Evolutionary conservation across 2,888 invertebrate genomes (phyloP).

Genomic region (Nephrotoma appendiculata): DNA sequence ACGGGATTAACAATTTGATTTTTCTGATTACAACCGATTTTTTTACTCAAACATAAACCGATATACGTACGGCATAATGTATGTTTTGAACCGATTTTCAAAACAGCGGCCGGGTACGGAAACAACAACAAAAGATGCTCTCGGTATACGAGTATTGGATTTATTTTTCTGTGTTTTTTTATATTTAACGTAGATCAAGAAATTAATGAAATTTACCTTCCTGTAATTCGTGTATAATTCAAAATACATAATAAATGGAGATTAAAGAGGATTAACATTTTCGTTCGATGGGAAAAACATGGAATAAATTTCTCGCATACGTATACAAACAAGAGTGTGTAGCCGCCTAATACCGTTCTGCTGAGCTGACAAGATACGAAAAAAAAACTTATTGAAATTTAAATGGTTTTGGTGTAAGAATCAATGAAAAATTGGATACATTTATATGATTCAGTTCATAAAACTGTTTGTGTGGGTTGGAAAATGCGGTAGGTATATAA

Average conservation of each 20-base stretch:
- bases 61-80: background rate
- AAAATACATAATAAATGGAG: background rate
- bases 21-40: background rate
- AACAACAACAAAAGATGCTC: background rate
- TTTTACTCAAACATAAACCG: background rate
- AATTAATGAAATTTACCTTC: background rate
- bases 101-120: background rate
- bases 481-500: background rate
- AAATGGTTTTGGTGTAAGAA: too few relatives aligned
- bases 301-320: background rate
- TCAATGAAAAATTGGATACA: too few relatives aligned
- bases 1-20: background rate
- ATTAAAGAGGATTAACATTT: background rate
- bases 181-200: background rate
- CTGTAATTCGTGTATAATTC: background rate
- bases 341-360: too few relatives aligned
- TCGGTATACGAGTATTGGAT: background rate
- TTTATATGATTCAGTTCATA: too few relatives aligned
- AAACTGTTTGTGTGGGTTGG: background rate
- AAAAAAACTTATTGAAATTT: too few relatives aligned
- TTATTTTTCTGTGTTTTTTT: background rate
- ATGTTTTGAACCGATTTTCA: background rate
- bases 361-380: too few relatives aligned
- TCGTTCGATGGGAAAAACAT: background rate
- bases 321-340: too few relatives aligned